A percentile compares a stretch with the other conserved stretches of the same genome.
Evolutionary conservation across 2,797 vertebrate genomes (phyloP).

Genomic region (Takifugu rubripes): DNA sequence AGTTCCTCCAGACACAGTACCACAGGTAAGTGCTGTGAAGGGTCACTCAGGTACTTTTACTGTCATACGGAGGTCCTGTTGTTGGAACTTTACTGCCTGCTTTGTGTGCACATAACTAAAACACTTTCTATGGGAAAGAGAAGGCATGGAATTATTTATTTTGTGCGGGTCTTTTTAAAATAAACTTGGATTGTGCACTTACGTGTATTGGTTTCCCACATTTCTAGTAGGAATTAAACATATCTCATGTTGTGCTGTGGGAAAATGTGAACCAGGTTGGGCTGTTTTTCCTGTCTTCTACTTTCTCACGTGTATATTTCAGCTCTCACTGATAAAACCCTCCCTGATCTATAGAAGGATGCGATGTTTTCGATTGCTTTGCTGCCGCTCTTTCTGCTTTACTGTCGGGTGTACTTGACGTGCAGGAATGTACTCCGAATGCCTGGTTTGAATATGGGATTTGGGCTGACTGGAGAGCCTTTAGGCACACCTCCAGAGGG

Average conservation of each 20-base stretch:
- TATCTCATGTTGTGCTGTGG: neutral
- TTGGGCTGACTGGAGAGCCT: constrained; percentile 38
- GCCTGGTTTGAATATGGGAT: constrained; percentile 61
- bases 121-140: no score
- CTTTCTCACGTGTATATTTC: neutral
- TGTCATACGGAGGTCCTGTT: no score
- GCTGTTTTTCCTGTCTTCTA: neutral
- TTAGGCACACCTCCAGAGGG: constrained; percentile 73
- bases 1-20: constrained; percentile 92
- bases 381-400: constrained; percentile 27
- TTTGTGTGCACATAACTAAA: no score
- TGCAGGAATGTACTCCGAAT: constrained; percentile 68
- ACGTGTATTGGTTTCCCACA: neutral
- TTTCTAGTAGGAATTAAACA: neutral
- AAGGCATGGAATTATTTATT: no score
- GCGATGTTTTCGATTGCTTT: neutral
- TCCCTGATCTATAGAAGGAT: no score
- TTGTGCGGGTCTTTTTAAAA: neutral
- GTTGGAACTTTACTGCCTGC: no score
- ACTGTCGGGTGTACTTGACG: constrained; percentile 46
- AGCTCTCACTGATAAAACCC: neutral
- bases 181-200: neutral
- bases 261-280: neutral
- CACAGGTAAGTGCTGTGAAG: constrained; percentile 75
- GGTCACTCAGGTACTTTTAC: neutral